Conservation (phyloP, 2,797 vertebrate genomes). For the Anniella stebbinsi region DNA sequence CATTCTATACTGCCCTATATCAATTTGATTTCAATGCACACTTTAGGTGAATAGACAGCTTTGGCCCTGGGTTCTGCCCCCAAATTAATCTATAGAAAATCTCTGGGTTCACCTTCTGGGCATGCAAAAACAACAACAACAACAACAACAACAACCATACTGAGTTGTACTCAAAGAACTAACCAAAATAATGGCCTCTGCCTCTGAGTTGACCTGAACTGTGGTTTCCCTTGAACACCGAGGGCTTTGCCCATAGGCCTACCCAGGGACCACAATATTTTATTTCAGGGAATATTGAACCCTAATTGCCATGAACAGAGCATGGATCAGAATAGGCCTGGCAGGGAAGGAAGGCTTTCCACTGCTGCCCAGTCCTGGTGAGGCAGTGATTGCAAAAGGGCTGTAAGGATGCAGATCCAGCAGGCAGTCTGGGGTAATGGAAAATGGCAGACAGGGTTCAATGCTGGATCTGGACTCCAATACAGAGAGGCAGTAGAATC, state of each 20-base stretch:
- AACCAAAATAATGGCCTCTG: not conserved
- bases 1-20: not conserved
- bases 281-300: not conserved
- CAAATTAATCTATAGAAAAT: too few relatives aligned
- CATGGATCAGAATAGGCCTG: not conserved
- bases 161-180: not conserved
- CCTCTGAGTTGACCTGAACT: not conserved
- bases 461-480: not conserved
- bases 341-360: not conserved
- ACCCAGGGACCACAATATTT: not conserved
- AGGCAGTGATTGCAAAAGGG: not conserved
- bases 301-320: not conserved
- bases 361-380: not conserved
- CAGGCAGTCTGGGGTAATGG: not conserved
- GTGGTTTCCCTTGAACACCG: not conserved
- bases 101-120: too few relatives aligned
- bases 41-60: not conserved
- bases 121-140: too few relatives aligned
- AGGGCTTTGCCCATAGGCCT: not conserved
- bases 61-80: not conserved
- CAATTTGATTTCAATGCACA: not conserved
- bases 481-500: not conserved
- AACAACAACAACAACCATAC: too few relatives aligned
- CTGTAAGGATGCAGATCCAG: too few relatives aligned
- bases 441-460: not conserved